phyloP scores from a whole-genome alignment of 2,797 vertebrate species.

The Pyrocephalus nanus region DNA sequence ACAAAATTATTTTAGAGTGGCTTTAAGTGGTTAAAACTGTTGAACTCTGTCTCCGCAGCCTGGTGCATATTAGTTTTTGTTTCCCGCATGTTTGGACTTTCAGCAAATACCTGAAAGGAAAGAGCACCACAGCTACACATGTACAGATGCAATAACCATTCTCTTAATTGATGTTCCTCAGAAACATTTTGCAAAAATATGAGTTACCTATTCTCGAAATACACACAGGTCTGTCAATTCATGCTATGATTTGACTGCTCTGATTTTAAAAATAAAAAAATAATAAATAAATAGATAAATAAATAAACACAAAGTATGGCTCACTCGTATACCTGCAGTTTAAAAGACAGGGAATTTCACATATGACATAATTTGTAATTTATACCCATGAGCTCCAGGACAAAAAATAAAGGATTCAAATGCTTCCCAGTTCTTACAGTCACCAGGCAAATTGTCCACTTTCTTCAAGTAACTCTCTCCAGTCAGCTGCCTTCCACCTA shows the following conservation, averaged over 20 bases:
- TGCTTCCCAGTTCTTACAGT: neutral
- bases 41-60: neutral
- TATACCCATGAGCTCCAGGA: neutral
- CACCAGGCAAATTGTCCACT: neutral
- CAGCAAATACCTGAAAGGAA: neutral
- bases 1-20: neutral
- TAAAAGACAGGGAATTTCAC: neutral
- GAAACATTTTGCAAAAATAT: neutral
- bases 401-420: neutral
- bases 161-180: neutral
- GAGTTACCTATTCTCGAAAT: neutral
- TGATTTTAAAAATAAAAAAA: neutral
- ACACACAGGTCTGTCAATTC: neutral
- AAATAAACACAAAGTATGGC: neutral
- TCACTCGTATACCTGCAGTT: neutral
- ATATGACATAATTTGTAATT: fast-evolving
- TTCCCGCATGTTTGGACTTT: neutral
- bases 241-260: neutral
- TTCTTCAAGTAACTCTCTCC: neutral
- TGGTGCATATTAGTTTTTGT: neutral
- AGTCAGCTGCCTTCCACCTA: neutral
- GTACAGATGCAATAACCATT: neutral
- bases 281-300: no score
- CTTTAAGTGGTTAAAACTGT: neutral
- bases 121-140: neutral